phyloP scores from a whole-genome alignment of 2,797 vertebrate genomes.

The Schizopygopsis pylzovi region DNA sequence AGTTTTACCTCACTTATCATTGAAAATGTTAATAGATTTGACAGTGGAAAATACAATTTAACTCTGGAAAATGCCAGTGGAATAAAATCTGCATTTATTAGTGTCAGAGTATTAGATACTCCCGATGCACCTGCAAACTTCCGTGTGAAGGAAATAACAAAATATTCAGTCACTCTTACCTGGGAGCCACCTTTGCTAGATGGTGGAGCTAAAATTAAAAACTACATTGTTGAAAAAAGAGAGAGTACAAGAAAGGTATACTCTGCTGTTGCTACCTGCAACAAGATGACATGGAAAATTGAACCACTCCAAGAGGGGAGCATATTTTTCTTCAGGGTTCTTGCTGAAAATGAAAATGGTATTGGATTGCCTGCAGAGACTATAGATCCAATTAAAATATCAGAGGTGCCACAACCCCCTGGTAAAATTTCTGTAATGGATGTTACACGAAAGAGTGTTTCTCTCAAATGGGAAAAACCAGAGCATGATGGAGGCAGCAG shows the following conservation, averaged over 20 bases:
- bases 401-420: slow-evolving; percentile 96
- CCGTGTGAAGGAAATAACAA: slow-evolving; percentile 92
- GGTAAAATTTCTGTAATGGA: slow-evolving; percentile 95
- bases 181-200: slow-evolving; percentile 97
- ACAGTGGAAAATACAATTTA: slow-evolving; percentile 94
- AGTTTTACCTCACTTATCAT: slow-evolving; percentile 94
- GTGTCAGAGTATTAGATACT: slow-evolving; percentile 94
- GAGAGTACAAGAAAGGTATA: slow-evolving; percentile 97
- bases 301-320: slow-evolving; percentile 94
- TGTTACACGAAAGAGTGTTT: slow-evolving; percentile 90
- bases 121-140: slow-evolving; percentile 93
- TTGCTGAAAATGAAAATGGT: slow-evolving; percentile 96
- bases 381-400: slow-evolving; percentile 90
- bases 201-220: slow-evolving; percentile 96
- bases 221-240: slow-evolving; percentile 97
- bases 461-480: slow-evolving; percentile 93
- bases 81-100: slow-evolving; percentile 94
- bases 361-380: slow-evolving; percentile 91
- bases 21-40: slow-evolving; percentile 96
- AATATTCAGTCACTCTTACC: slow-evolving; percentile 90
- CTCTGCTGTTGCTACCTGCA: slow-evolving; percentile 90
- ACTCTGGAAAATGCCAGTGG: slow-evolving; percentile 95
- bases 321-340: slow-evolving; percentile 94
- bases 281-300: slow-evolving; percentile 93
- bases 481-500: slow-evolving; percentile 96